Evolutionary conservation across 2,888 invertebrate genomes (phyloP).

Genomic region (Lymantria dispar): DNA sequence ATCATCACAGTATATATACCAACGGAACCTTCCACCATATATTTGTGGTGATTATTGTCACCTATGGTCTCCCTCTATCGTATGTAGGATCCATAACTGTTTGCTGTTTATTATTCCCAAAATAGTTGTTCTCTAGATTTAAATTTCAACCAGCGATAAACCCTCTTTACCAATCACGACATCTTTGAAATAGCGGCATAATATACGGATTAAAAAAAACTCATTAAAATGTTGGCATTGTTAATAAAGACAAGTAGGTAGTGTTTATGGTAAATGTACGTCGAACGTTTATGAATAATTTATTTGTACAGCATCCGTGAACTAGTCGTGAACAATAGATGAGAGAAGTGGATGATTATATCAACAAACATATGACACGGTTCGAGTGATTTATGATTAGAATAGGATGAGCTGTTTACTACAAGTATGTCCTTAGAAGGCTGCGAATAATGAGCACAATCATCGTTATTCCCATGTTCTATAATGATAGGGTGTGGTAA

Average conservation of each 20-base stretch:
- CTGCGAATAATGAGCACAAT: constrained; percentile 34
- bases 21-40: no score
- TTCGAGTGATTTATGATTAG: constrained; percentile 53
- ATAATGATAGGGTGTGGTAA: constrained; percentile 23
- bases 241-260: constrained; percentile 12
- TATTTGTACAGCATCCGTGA: constrained; percentile 56
- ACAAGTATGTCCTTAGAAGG: constrained; percentile 31
- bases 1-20: no score
- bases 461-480: constrained; percentile 27
- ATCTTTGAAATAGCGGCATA: neutral
- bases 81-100: no score
- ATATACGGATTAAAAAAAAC: neutral
- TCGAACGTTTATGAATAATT: constrained; percentile 58
- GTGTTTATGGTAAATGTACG: constrained; percentile 14
- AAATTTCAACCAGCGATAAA: no score
- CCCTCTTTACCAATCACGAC: no score
- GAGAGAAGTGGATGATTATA: constrained; percentile 55
- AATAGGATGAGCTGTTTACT: constrained; percentile 36
- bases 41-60: no score
- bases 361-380: constrained; percentile 51
- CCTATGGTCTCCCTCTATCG: no score
- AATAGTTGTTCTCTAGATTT: no score
- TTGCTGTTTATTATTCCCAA: no score
- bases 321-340: constrained; percentile 63
- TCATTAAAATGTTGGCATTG: neutral